A percentile compares a stretch with the other conserved stretches of the same genome.
These are phyloP conservation scores for Drosophila phalerata DNA, from an alignment of 2,888 invertebrate genomes.

Conservation along the genomic window DNA sequence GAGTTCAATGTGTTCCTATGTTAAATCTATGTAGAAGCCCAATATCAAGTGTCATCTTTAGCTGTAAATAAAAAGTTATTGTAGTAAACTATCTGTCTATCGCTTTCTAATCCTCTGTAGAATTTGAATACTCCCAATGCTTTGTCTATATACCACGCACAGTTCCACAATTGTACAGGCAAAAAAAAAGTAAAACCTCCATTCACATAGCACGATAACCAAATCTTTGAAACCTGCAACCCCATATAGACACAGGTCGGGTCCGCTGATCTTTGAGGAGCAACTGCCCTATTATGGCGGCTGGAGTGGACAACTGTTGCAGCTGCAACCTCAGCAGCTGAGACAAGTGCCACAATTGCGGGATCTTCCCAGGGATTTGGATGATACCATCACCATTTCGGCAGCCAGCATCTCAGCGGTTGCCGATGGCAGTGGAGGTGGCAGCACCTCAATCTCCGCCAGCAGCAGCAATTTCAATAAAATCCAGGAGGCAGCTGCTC, in stretches of 20 bases:
- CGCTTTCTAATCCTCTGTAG: conserved; percentile 46
- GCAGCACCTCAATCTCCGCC: conserved; percentile 52
- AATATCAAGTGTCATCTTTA: conserved; percentile 48
- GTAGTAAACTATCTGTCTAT: conserved; percentile 34
- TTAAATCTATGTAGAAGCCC: conserved; percentile 35
- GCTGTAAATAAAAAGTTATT: conserved; percentile 61
- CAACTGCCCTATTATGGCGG: conserved; percentile 89
- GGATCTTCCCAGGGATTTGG: conserved; percentile 51
- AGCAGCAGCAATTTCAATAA: conserved; percentile 86
- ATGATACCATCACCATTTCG: conserved; percentile 86
- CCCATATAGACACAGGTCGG: conserved; percentile 57
- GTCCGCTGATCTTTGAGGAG: conserved; percentile 69
- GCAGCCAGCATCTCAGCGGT: conserved; percentile 79
- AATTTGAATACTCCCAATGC: conserved; percentile 33
- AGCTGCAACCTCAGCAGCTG: conserved; percentile 64
- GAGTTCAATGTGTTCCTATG: conserved; percentile 53
- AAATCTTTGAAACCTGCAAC: conserved; percentile 48
- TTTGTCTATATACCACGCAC: conserved; percentile 50
- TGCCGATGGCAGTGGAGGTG: conserved; percentile 34
- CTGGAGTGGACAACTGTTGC: conserved; percentile 89
- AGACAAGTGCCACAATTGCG: conserved; percentile 30
- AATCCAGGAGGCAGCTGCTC: conserved; percentile 87
- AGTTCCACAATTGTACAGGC: conserved; percentile 48
- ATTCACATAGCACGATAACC: conserved; percentile 53
- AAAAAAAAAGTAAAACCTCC: conserved; percentile 2